Evolutionary conservation across 2,113 vertebrate species (phyloP), one percentile per base, ranked within the genome.

Genomic region (Miniopterus natalensis): DNA sequence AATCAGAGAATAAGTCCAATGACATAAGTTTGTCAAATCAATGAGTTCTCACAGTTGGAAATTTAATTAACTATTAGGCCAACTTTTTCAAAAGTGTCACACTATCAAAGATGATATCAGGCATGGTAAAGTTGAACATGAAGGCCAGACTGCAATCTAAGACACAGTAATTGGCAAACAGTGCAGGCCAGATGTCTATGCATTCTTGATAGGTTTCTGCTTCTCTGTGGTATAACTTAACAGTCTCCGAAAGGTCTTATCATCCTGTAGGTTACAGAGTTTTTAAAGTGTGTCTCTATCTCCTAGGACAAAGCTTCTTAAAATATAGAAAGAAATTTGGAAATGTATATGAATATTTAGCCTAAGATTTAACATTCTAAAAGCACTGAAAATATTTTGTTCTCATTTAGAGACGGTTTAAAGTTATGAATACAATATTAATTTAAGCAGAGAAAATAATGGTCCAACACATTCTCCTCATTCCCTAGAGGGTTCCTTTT

Each of bases 61-160:
- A 95, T 95, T 96, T 96, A 96, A 95, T 88, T 96, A 90, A 98
- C 96, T 95, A 94, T 95, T 90, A 88, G 85, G 77, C 68, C 81
- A 96, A 97, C 85, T 92, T 91, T 96, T 94, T 83, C 79, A 94
- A 96, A 97, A 96, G 68, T 80, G 85, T 96, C 84, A 95, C 57
- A 79, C 51, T 91, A 90, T 93, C 88, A 97, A 95, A 95, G 95
- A 83, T 93, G 95, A 87, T 92, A 90, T 81, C 79, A 94, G 73
- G 74, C 47, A 63, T 71, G 92, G 65, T 14, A 84, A 92, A 92
- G 84, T 53, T 91, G 23, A 75, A 70, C 53, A 57, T 88, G 95
- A 95, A 95, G 88, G 61, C 73, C 68, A 95, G 94, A 90, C 81
- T 86, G 45, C 61, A 97, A 92, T 94, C 51, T 88, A 86, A 90